Conservation (phyloP, 2,797 vertebrate species). For the Nasua narica region DNA sequence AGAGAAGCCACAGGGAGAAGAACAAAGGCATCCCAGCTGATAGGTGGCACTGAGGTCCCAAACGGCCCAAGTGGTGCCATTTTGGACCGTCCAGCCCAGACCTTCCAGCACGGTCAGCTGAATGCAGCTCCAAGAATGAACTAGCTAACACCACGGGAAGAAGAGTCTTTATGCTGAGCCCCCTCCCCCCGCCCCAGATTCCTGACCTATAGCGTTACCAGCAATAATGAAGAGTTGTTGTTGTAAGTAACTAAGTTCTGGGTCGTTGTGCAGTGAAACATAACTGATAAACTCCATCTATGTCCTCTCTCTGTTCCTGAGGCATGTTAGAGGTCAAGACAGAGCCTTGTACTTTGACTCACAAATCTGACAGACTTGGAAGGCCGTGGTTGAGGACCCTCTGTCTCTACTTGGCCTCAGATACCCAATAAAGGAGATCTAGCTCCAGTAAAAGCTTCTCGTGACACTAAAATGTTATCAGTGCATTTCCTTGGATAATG, state of each 20-base stretch:
- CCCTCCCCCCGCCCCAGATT: too few species aligned
- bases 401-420: neutral
- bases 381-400: neutral
- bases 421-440: neutral
- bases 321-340: neutral
- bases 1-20: neutral
- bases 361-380: neutral
- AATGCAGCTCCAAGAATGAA: neutral
- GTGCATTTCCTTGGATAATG: neutral
- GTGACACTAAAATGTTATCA: neutral
- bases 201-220: neutral
- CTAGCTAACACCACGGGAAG: neutral
- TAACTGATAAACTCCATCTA: neutral
- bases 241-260: neutral
- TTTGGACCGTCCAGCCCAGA: neutral
- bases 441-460: neutral
- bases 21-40: neutral
- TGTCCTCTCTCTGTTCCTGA: neutral
- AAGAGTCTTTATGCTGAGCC: neutral
- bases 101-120: neutral
- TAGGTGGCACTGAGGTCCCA: neutral
- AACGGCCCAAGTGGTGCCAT: neutral
- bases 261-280: neutral
- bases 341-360: neutral
- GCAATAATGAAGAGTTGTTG: neutral